A percentile compares a stretch with the other conserved stretches of the same genome.
phyloP scores from a whole-genome alignment of 2,113 vertebrate species.

The Microcebus lehilahytsara region DNA sequence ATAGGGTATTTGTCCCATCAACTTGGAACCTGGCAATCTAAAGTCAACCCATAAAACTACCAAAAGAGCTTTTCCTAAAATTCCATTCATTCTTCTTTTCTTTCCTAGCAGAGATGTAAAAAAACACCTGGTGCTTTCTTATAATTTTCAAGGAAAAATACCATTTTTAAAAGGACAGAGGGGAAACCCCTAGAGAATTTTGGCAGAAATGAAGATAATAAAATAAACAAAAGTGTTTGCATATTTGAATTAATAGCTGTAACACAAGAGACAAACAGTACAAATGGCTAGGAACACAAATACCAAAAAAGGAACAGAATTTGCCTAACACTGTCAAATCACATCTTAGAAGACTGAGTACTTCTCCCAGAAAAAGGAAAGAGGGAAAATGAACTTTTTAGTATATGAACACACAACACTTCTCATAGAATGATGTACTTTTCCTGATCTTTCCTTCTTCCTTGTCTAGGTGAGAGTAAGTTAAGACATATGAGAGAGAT shows the following conservation, averaged over 20 bases:
- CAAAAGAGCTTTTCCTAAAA: slow-evolving; percentile 18
- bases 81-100: slow-evolving; percentile 29
- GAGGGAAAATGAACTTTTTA: not conserved
- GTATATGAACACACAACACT: not conserved
- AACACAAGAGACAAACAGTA: not conserved
- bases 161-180: not conserved
- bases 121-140: not conserved
- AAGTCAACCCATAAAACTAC: not conserved
- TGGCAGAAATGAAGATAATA: not conserved
- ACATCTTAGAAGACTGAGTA: not conserved
- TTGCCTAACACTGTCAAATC: not conserved
- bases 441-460: not conserved
- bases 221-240: not conserved
- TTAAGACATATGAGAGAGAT: rapidly evolving
- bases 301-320: slow-evolving; percentile 15
- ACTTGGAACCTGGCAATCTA: not conserved
- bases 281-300: not conserved
- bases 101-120: not conserved
- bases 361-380: slow-evolving; percentile 15
- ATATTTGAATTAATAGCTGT: slow-evolving; percentile 3
- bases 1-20: not conserved
- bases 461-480: not conserved
- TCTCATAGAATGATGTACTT: not conserved
- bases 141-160: not conserved
- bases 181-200: not conserved